Conservation (phyloP, 2,113 vertebrate species). For the Pygoscelis antarcticus region DNA sequence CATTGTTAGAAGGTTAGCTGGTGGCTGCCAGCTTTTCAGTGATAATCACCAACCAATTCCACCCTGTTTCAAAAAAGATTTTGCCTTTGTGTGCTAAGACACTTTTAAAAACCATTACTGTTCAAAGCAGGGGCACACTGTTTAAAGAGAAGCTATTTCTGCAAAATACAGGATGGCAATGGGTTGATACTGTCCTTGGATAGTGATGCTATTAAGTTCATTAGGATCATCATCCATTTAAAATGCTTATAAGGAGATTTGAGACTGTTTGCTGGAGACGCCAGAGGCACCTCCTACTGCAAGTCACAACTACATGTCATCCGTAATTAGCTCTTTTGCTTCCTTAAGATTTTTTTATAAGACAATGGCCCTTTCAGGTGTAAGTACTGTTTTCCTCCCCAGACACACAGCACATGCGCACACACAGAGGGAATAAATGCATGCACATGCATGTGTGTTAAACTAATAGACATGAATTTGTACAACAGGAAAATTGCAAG, state of each 20-base stretch:
- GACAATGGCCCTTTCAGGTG: background rate
- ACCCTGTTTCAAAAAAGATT: constrained; percentile 75
- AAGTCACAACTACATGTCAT: background rate
- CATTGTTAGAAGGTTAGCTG: constrained; percentile 91
- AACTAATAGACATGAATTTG: constrained; percentile 14
- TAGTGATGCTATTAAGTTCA: constrained; percentile 66
- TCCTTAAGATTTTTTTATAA: background rate
- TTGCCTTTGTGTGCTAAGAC: constrained; percentile 55
- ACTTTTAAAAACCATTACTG: constrained; percentile 64
- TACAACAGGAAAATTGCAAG: constrained; percentile 50
- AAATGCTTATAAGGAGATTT: constrained; percentile 41
- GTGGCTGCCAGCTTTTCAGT: constrained; percentile 80
- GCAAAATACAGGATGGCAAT: background rate
- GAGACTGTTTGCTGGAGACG: background rate
- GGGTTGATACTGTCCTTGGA: constrained; percentile 59
- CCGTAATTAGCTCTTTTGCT: constrained; percentile 29
- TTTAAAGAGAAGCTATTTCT: constrained; percentile 53
- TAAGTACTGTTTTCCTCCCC: background rate
- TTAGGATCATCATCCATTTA: constrained; percentile 61
- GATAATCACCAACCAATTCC: constrained; percentile 87
- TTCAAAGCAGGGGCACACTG: constrained; percentile 37
- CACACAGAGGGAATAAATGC: background rate
- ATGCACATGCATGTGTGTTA: background rate
- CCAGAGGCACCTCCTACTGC: constrained; percentile 17
- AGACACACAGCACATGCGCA: accelerated